Percentiles rank a stretch among this genome's conserved stretches.
These are phyloP conservation scores for Popillia japonica DNA, from an alignment of 1,140 invertebrate genomes.

Conservation along the genomic window DNA sequence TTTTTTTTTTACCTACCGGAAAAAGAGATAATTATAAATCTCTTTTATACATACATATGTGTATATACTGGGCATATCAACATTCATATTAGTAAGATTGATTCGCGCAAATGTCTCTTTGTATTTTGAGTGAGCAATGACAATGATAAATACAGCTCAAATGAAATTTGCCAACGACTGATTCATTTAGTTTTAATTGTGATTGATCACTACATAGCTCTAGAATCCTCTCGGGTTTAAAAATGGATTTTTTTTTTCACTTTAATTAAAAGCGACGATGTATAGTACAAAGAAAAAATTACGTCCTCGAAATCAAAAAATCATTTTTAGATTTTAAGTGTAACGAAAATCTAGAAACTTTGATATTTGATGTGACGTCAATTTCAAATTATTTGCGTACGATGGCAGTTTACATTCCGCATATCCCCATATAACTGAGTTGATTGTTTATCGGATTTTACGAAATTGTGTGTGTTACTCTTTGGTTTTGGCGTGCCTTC, in stretches of 20 bases:
- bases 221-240: not conserved
- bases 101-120: not conserved
- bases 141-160: not conserved
- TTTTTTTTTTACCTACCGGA: not conserved
- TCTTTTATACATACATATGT: not conserved
- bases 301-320: too few relatives aligned
- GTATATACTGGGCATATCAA: not conserved
- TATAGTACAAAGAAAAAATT: too few relatives aligned
- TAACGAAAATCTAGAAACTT: too few relatives aligned
- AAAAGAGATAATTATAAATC: not conserved
- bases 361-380: too few relatives aligned
- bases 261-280: too few relatives aligned
- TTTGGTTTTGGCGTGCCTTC: too few relatives aligned
- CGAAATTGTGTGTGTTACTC: too few relatives aligned
- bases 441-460: too few relatives aligned
- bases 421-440: too few relatives aligned
- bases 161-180: constrained; percentile 3
- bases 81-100: not conserved
- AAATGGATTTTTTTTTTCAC: not conserved
- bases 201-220: not conserved
- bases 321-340: too few relatives aligned
- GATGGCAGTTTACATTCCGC: too few relatives aligned
- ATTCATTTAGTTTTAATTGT: not conserved
- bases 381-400: too few relatives aligned
- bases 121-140: not conserved